These are phyloP conservation scores for Watsonalla cultraria DNA, from an alignment of 2,888 invertebrate genomes.

Conservation along the genomic window DNA sequence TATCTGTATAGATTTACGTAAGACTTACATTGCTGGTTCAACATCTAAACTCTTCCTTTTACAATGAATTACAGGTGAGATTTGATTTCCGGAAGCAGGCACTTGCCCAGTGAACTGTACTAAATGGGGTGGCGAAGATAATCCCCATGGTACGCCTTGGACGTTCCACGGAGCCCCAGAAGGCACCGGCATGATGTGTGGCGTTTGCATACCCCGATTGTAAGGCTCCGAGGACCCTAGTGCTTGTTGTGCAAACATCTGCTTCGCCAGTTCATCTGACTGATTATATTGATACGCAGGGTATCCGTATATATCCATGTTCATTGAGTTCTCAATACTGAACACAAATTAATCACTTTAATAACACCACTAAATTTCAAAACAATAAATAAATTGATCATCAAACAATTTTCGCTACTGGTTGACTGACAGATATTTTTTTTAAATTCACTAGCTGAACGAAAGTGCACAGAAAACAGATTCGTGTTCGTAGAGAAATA, in stretches of 20 bases:
- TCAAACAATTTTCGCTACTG: slow-evolving; percentile 5
- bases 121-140: slow-evolving; percentile 59
- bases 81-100: slow-evolving; percentile 33
- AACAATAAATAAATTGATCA: neutral
- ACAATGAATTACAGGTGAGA: slow-evolving; percentile 48
- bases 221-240: slow-evolving; percentile 41
- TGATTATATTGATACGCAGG: slow-evolving; percentile 52
- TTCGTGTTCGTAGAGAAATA: neutral
- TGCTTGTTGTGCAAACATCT: slow-evolving; percentile 62
- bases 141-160: slow-evolving; percentile 75
- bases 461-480: no score
- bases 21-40: slow-evolving; percentile 73
- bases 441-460: neutral
- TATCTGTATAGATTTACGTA: neutral
- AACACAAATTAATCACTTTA: neutral
- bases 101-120: slow-evolving; percentile 69
- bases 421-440: slow-evolving; percentile 10
- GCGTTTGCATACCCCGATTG: slow-evolving; percentile 35
- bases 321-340: slow-evolving; percentile 1
- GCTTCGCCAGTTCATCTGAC: slow-evolving; percentile 58
- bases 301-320: slow-evolving; percentile 65
- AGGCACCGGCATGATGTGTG: slow-evolving; percentile 61
- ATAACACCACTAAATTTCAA: neutral
- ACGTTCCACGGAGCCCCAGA: slow-evolving; percentile 73
- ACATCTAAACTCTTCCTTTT: slow-evolving; percentile 68